Evolutionary conservation across 2,113 vertebrate genomes (phyloP).

Genomic region (Caracal caracal): DNA sequence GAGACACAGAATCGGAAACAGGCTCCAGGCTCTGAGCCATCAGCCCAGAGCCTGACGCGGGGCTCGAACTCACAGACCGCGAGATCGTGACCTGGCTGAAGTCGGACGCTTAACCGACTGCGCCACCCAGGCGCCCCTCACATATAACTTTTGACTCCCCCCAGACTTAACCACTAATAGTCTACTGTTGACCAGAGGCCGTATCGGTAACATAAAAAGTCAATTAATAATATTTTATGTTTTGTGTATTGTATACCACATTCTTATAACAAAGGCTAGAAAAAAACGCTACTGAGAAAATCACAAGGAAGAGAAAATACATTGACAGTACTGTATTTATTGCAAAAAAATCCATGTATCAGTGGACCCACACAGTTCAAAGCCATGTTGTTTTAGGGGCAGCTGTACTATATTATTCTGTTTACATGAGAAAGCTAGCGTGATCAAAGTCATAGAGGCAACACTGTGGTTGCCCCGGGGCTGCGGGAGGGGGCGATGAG

Average conservation of each 20-base stretch:
- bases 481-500: not conserved
- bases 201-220: not conserved
- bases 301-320: not conserved
- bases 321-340: not conserved
- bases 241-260: not conserved
- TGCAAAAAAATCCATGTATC: not conserved
- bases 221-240: not conserved
- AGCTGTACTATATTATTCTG: not conserved
- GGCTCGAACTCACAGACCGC: too few species aligned
- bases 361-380: not conserved
- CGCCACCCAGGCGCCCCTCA: too few species aligned
- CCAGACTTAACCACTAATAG: not conserved
- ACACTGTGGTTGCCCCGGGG: not conserved
- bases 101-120: too few species aligned
- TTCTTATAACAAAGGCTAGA: not conserved
- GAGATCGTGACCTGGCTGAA: too few species aligned
- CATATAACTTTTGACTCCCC: not conserved
- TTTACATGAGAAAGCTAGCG: too few species aligned
- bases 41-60: too few species aligned
- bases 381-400: not conserved
- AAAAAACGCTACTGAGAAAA: not conserved
- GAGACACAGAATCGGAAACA: too few species aligned
- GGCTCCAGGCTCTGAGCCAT: too few species aligned
- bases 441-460: not conserved
- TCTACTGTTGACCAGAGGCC: not conserved